Percentiles rank a stretch among this genome's conserved stretches.
These are phyloP conservation scores for Aix galericulata DNA, from an alignment of 2,113 vertebrate genomes.

Conservation along the genomic window DNA sequence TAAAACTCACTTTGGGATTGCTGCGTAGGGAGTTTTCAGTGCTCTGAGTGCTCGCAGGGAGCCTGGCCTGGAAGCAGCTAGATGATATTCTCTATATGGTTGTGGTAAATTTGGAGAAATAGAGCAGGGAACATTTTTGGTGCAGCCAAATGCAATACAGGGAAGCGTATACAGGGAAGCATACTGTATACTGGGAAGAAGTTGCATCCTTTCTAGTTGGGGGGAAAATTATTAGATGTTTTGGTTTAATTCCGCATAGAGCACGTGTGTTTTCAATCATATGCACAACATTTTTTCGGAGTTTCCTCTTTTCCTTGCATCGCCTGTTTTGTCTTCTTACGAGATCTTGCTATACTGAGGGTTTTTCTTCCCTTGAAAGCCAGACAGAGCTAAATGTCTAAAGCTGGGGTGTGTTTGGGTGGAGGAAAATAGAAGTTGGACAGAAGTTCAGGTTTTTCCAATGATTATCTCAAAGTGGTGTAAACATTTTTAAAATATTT, in stretches of 20 bases:
- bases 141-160: accelerated
- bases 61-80: neutral
- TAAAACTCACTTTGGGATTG: neutral
- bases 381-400: constrained; percentile 30
- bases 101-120: neutral
- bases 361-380: neutral
- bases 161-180: neutral
- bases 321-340: constrained; percentile 22
- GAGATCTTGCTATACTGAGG: neutral
- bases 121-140: neutral
- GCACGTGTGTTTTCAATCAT: constrained; percentile 19
- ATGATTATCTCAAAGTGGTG: constrained; percentile 22
- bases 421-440: neutral
- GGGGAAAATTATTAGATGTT: neutral
- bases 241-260: neutral
- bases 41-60: neutral
- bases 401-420: constrained; percentile 11
- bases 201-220: neutral
- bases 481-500: constrained; percentile 71
- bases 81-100: neutral
- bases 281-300: neutral
- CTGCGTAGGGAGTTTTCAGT: neutral
- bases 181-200: neutral
- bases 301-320: constrained; percentile 1
- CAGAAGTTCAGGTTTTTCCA: constrained; percentile 22